Conservation (phyloP, 2,113 vertebrate genomes). For the Thryonomys swinderianus region DNA sequence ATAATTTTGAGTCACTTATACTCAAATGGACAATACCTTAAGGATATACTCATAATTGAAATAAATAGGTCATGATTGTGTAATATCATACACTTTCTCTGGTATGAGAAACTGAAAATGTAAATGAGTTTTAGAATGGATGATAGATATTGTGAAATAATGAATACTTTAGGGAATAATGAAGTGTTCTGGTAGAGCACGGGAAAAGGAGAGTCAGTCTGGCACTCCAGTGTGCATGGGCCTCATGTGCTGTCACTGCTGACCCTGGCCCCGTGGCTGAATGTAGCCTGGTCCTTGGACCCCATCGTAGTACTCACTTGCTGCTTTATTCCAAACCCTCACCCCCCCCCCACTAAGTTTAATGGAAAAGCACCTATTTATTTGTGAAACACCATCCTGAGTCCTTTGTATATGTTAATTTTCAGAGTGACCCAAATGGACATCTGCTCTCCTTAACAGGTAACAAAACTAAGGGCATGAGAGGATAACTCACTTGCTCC, state of each 20-base stretch:
- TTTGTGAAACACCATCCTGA: not conserved
- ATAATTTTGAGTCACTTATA: too few species aligned
- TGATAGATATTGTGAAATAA: too few species aligned
- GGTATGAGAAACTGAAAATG: too few species aligned
- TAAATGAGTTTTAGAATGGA: too few species aligned
- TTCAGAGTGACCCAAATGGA: not conserved
- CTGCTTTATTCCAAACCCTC: not conserved
- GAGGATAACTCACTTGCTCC: not conserved
- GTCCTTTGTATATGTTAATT: not conserved
- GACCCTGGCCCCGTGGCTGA: not conserved
- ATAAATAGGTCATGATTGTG: too few species aligned
- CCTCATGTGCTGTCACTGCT: not conserved
- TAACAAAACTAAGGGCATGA: not conserved
- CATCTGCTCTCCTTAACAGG: not conserved
- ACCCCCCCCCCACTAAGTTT: not conserved
- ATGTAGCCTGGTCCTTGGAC: not conserved
- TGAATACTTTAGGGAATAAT: too few species aligned
- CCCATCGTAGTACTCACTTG: not conserved
- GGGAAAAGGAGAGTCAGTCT: not conserved
- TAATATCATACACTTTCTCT: too few species aligned
- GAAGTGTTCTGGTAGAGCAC: not conserved
- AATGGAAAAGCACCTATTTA: not conserved
- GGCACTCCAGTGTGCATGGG: fast-evolving
- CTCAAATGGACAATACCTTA: too few species aligned
- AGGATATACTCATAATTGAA: too few species aligned